Conservation (phyloP, 2,888 invertebrate species). For the Oligia strigilis region DNA sequence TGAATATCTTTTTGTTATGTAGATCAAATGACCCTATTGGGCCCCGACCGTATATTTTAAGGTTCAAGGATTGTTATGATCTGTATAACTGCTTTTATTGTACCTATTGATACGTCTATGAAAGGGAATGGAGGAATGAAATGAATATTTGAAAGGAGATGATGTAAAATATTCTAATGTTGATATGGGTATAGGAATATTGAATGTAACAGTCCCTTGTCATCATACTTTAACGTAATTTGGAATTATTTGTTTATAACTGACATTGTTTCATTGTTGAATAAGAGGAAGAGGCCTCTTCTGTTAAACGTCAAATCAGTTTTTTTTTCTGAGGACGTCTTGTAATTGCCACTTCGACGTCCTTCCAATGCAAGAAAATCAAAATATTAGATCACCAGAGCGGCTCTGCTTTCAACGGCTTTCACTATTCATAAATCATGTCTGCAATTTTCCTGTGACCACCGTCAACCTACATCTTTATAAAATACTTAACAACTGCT, state of each 20-base stretch:
- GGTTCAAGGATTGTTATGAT: conserved; percentile 63
- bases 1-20: conserved; percentile 73
- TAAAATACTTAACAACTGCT: neutral
- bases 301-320: no score
- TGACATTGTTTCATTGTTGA: neutral
- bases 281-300: neutral
- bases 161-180: conserved; percentile 58
- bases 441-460: neutral
- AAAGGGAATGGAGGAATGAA: conserved; percentile 58
- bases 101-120: conserved; percentile 62
- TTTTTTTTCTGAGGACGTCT: neutral
- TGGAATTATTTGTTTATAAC: conserved; percentile 36
- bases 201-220: conserved; percentile 42
- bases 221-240: conserved; percentile 49
- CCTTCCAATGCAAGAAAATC: neutral
- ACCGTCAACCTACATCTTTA: neutral
- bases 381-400: neutral
- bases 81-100: conserved; percentile 66
- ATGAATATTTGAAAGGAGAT: conserved; percentile 60
- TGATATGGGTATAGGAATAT: conserved; percentile 53
- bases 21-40: conserved; percentile 68
- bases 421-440: neutral
- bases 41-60: conserved; percentile 59
- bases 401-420: no score
- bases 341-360: no score